Evolutionary conservation across 2,797 vertebrate species (phyloP).

Genomic region (Tinamus major): DNA sequence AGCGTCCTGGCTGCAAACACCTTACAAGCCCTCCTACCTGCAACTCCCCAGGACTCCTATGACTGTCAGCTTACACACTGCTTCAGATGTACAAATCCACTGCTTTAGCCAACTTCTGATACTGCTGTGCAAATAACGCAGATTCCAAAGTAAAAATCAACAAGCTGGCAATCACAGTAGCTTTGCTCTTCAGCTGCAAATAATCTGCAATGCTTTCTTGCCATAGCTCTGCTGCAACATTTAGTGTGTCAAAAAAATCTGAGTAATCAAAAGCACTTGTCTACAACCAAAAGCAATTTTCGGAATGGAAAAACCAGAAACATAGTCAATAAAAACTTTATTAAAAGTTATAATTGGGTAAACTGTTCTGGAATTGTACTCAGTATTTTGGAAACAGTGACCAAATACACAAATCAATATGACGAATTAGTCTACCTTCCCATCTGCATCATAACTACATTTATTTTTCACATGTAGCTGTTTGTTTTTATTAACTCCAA

Average conservation of each 20-base stretch:
- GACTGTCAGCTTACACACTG: background rate
- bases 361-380: background rate
- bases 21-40: background rate
- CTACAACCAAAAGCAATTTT: background rate
- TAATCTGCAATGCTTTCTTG: background rate
- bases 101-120: background rate
- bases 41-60: background rate
- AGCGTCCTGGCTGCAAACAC: fast-evolving
- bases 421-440: background rate
- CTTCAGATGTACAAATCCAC: background rate
- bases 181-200: background rate
- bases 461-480: background rate
- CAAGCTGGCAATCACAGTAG: background rate
- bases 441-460: background rate
- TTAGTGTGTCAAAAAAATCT: background rate
- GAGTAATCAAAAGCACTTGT: background rate
- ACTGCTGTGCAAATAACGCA: background rate
- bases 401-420: background rate
- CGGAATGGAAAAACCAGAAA: background rate
- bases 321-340: background rate
- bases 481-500: background rate
- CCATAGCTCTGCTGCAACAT: background rate
- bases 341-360: background rate
- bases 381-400: background rate
- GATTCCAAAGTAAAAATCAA: background rate